A percentile compares a stretch with the other conserved stretches of the same genome.
Evolutionary conservation across 2,113 vertebrate species (phyloP).

Genomic region (Toxostoma redivivum): DNA sequence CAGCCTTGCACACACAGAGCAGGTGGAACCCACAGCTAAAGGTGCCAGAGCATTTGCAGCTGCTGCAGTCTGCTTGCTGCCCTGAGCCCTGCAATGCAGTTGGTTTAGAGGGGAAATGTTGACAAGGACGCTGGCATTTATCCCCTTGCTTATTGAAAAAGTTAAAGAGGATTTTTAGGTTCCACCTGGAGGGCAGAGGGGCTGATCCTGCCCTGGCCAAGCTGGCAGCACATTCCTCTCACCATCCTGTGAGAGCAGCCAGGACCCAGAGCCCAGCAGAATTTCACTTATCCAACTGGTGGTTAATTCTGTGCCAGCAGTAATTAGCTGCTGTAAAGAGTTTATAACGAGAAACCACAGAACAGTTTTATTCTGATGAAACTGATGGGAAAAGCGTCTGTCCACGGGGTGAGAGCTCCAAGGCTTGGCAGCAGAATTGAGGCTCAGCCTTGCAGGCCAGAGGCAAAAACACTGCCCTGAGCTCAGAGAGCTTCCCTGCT

Average conservation of each 20-base stretch:
- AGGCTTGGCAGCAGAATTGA: constrained; percentile 44
- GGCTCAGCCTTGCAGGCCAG: neutral
- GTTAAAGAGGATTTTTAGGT: neutral
- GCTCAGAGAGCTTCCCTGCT: neutral
- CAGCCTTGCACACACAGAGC: neutral
- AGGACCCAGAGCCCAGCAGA: constrained; percentile 3
- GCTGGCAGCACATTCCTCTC: neutral
- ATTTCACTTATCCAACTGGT: constrained; percentile 12
- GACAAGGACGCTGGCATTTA: neutral
- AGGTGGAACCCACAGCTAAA: neutral
- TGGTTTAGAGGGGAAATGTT: neutral
- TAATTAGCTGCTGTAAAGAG: constrained; percentile 55
- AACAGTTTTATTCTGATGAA: constrained; percentile 44
- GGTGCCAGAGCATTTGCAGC: neutral
- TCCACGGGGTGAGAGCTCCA: neutral
- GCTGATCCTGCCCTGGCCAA: neutral
- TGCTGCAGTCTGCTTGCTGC: neutral
- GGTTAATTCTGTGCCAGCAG: constrained; percentile 39
- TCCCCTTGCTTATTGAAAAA: neutral
- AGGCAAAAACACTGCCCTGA: neutral
- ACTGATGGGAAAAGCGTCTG: neutral
- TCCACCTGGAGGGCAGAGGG: neutral
- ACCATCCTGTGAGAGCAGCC: neutral
- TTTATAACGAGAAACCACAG: constrained; percentile 58
- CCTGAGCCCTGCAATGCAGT: neutral